Base-by-base conservation (phyloP, 64 coral and sea anemone genomes). In the Dendronephthya gigantea region DNA sequence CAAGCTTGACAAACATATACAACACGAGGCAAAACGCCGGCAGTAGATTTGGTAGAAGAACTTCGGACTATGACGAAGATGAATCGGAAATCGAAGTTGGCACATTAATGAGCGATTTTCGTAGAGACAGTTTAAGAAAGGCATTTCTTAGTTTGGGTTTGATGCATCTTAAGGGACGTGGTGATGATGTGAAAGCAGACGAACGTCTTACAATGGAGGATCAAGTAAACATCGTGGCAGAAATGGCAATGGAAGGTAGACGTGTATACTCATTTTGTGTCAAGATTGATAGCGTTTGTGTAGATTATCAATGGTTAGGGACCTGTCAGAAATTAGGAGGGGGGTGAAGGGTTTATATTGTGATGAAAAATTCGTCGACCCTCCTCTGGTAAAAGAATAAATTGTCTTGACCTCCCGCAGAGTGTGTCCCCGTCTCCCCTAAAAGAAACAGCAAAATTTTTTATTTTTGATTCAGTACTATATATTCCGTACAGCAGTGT, bases 51-150 rank as follows among this genome's bases (percentile, higher is more conserved):
- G 14, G 19, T 66, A 66, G 29, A 22, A 30, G 19, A 22, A 66
- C 29, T 3, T 12, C 2, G 30, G 29, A 15, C 36, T 17, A 15
- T 34, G 72, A 8, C 0, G 32, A 79, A 9, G 72, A 79, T 8
- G 72, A 79, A 79, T 34, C 72, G 34, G 72, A 79, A 29, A 79
- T 79, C 29, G 72, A 79, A 79, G 72, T 79, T 4, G 72, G 72
- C 34, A 12, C 72, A 15, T 79, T 79, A 39, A 16, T 79, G 15
- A 79, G 14, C 15, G 32, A 15, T 15, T 79, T 79, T 34, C 72
- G 72, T 12, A 79, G 72, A 79, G 29, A 39, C 37, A 79, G 32
- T 79, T 39, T 79, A 12, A 19, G 72, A 79, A 34, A 39, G 36
- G 36, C 72, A 19, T 79, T 79, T 19, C 72, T 79, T 12, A 34